These are phyloP conservation scores for Eubucco bourcierii DNA, from an alignment of 2,113 vertebrate species.

Conservation along the genomic window DNA sequence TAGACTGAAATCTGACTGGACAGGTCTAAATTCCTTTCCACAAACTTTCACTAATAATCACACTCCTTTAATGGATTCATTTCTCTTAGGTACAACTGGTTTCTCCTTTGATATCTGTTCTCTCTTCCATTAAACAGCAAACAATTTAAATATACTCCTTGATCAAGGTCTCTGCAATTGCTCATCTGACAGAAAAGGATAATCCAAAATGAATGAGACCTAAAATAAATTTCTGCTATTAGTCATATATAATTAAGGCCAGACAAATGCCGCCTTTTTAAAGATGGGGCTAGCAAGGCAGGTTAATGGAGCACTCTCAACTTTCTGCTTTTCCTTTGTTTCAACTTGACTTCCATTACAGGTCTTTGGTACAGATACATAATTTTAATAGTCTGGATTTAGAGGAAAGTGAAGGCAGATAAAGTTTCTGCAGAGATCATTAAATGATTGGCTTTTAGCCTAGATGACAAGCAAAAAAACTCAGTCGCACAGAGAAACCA, in stretches of 20 bases:
- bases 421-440: background rate
- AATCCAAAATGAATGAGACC: conserved; percentile 24
- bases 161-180: conserved; percentile 21
- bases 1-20: conserved; percentile 8
- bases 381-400: background rate
- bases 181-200: background rate
- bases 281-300: background rate
- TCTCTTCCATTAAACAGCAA: conserved; percentile 32
- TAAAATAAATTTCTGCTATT: conserved; percentile 8
- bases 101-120: background rate
- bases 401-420: background rate
- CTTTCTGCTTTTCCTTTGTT: background rate
- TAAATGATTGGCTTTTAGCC: background rate
- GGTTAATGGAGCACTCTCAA: background rate
- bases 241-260: background rate
- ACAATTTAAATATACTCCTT: conserved; percentile 41
- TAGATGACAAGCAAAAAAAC: background rate
- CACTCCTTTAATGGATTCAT: conserved; percentile 10
- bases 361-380: background rate
- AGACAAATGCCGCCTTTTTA: background rate
- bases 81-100: conserved; percentile 19
- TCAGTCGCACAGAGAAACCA: background rate
- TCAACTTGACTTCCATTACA: background rate
- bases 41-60: conserved; percentile 19
- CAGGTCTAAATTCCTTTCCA: conserved; percentile 2